Base-by-base conservation (phyloP, 2,113 vertebrate species). In the Carlito syrichta region DNA sequence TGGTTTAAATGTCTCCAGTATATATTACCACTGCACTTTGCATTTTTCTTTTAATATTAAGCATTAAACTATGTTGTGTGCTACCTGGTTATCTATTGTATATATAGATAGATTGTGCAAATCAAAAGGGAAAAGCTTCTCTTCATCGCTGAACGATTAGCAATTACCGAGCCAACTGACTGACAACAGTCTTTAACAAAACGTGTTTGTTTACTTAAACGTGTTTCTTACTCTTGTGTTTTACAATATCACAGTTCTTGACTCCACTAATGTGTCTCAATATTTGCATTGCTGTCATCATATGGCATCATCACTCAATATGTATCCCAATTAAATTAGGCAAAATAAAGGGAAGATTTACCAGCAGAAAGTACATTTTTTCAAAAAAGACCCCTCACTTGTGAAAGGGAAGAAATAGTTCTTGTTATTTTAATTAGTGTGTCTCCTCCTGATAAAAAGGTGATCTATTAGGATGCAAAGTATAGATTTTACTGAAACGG, bases 401-500 rank as follows among this genome's bases (percentile, higher is more conserved):
- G 7, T 50, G 76, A 56, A 69, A 48, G 58, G 19, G 27, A 96
- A 40, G 8, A 92, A 91, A 81, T 19, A 14, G 20, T 84, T 91
- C 60, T 77, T 93, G 3, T 84, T 93, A 63, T 92, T 95, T 95
- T 96, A 84, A 63, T 97, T 97, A 96, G 85, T 19, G 17, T 52
- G 23, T 45, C 94, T 73, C 84, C 48, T 86, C 93, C 50, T 35
- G 40, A 90, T 71, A 97, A 30, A 12, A 85, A 94, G 66, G 50
- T 96, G 89, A 82, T 91, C 71, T 94, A 89, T 90, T 83, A 76
- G 79, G 94, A 87, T 86, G 73, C 40, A 79, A 96, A 83, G 69
- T 92, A 92, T 69, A 12, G 89, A 97, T 96, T 94, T 95, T 87
- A 96, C 96, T 58, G 69, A 96, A 96, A 96, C 60, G 82, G 20